Evolutionary conservation across 2,888 invertebrate species (phyloP).

Genomic region (Apotomis turbidana): DNA sequence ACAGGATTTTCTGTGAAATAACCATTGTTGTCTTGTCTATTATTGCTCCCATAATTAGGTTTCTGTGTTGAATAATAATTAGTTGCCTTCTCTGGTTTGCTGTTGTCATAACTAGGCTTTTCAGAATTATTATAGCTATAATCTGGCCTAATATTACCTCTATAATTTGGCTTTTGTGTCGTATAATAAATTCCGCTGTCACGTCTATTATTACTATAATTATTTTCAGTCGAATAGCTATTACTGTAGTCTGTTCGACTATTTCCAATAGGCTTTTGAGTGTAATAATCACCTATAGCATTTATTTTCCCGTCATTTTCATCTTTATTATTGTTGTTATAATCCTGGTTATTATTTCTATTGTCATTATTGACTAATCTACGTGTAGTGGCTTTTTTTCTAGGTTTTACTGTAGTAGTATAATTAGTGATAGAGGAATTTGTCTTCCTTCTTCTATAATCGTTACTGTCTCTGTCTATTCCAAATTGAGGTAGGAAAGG

Average conservation of each 20-base stretch:
- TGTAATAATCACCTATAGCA: slow-evolving; percentile 34
- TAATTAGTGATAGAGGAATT: slow-evolving; percentile 41
- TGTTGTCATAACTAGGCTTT: too few species aligned
- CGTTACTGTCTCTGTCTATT: slow-evolving; percentile 31
- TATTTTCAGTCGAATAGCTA: too few species aligned
- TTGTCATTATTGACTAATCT: slow-evolving; percentile 45
- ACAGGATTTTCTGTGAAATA: slow-evolving; percentile 53
- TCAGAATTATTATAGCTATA: too few species aligned
- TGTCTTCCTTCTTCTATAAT: slow-evolving; percentile 52
- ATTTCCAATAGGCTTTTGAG: slow-evolving; percentile 26
- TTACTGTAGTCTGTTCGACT: too few species aligned
- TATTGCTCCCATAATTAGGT: slow-evolving; percentile 35
- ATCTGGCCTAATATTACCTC: slow-evolving; percentile 41
- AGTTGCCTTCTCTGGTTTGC: too few species aligned
- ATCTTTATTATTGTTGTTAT: slow-evolving; percentile 25
- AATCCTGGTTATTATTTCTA: slow-evolving; percentile 38
- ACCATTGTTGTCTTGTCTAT: slow-evolving; percentile 41
- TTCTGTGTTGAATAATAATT: too few species aligned
- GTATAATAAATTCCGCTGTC: slow-evolving; percentile 15
- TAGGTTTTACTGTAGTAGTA: slow-evolving; percentile 45
- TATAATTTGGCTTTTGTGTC: slow-evolving; percentile 25
- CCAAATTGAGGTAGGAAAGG: slow-evolving; percentile 7
- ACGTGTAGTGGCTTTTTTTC: slow-evolving; percentile 42
- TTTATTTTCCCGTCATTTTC: slow-evolving; percentile 31
- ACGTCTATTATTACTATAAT: too few species aligned